These are phyloP conservation scores for Conus canariensis DNA, from an alignment of 2,888 invertebrate species.

Conservation along the genomic window DNA sequence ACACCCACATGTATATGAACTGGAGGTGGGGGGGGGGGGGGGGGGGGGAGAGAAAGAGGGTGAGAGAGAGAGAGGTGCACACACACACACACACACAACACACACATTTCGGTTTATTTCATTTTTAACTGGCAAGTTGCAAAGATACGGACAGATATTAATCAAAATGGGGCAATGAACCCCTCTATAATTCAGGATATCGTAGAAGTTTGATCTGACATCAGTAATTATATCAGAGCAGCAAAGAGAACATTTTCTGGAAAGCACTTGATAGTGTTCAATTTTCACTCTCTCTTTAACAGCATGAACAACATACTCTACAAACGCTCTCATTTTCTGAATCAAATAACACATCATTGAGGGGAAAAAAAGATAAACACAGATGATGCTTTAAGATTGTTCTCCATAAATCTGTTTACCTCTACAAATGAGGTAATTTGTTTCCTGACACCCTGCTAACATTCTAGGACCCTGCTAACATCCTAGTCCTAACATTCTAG, in stretches of 20 bases:
- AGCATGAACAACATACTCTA: neutral
- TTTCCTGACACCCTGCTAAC: no score
- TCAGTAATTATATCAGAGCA: neutral
- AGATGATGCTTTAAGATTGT: no score
- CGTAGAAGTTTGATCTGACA: no score
- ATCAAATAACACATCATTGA: neutral
- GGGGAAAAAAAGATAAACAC: no score
- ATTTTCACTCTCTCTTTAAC: neutral
- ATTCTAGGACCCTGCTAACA: no score
- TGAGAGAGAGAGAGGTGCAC: no score
- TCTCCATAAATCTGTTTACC: no score
- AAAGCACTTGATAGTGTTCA: neutral
- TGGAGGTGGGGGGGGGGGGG: neutral
- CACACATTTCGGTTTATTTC: constrained; percentile 14
- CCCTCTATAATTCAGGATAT: neutral
- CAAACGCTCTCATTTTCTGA: neutral
- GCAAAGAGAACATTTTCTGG: no score
- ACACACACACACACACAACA: neutral
- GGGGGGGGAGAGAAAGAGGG: neutral
- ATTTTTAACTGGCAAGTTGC: constrained; percentile 12
- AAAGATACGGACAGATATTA: neutral
- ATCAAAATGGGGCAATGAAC: neutral
- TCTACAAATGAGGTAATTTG: no score
- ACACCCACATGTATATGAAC: no score
- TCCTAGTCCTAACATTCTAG: no score